Evolutionary conservation across 2,888 invertebrate genomes (phyloP).

Genomic region (Sicus ferrugineus): DNA sequence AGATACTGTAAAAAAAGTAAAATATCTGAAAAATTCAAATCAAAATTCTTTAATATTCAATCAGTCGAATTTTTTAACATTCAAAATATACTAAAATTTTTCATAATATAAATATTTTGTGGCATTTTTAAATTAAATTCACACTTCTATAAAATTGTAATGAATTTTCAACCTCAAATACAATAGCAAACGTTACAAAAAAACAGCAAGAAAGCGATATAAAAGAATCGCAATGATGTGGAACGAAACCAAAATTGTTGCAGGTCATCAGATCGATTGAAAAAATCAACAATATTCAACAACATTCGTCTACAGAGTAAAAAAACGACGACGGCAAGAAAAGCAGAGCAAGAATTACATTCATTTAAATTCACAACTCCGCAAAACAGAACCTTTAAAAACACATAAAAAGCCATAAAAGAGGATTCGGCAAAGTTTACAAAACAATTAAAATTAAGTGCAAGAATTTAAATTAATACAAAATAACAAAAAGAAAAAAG

Average conservation of each 20-base stretch:
- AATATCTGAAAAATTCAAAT: too few species aligned
- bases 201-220: background rate
- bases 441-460: background rate
- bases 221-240: background rate
- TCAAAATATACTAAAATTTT: too few species aligned
- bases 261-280: conserved; percentile 1
- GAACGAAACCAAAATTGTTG: background rate
- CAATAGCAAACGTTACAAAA: too few species aligned
- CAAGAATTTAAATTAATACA: background rate
- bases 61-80: too few species aligned
- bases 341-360: background rate
- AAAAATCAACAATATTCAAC: too few species aligned
- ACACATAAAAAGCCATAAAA: background rate
- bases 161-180: background rate
- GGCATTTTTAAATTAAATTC: background rate
- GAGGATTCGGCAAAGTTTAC: background rate
- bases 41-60: too few species aligned
- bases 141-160: too few species aligned
- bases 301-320: too few species aligned
- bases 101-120: background rate
- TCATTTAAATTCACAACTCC: background rate
- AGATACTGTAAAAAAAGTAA: too few species aligned
- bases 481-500: background rate
- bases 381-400: background rate
- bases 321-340: background rate